Conservation (phyloP, 2,113 vertebrate genomes). For the Coracopsis vasa region DNA sequence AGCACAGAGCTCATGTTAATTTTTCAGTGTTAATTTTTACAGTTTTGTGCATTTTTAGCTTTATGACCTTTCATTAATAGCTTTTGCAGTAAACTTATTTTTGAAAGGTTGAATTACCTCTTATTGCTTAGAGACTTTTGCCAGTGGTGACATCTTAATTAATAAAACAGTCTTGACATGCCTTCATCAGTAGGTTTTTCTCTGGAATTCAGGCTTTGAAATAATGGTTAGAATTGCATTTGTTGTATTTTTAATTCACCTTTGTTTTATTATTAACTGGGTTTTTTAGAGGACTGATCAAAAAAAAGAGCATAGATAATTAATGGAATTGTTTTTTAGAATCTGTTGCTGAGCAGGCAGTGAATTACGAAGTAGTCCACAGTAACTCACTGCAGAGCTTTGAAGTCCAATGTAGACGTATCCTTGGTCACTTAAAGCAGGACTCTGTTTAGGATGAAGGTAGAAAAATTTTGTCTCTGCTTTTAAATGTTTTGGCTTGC, state of each 20-base stretch:
- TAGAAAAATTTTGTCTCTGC: background rate
- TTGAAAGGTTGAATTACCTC: background rate
- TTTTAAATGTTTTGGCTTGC: background rate
- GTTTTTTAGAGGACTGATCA: background rate
- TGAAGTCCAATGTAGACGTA: background rate
- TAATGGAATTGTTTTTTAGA: background rate
- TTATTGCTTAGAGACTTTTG: background rate
- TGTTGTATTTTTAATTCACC: background rate
- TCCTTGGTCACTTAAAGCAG: background rate
- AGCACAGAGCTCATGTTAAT: background rate
- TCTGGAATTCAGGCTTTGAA: background rate
- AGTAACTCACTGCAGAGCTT: background rate
- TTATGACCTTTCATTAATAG: background rate
- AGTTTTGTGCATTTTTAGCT: background rate
- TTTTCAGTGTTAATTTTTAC: background rate
- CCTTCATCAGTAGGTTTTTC: background rate
- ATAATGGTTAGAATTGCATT: background rate
- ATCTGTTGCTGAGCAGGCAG: background rate
- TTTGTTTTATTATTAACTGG: background rate
- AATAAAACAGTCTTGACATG: background rate
- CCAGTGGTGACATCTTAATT: background rate
- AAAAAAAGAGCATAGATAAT: background rate
- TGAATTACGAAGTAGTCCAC: background rate
- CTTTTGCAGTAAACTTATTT: background rate
- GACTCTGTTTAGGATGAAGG: background rate